phyloP scores from a whole-genome alignment of 2,113 vertebrate species.

The Australoheros scitulus region DNA sequence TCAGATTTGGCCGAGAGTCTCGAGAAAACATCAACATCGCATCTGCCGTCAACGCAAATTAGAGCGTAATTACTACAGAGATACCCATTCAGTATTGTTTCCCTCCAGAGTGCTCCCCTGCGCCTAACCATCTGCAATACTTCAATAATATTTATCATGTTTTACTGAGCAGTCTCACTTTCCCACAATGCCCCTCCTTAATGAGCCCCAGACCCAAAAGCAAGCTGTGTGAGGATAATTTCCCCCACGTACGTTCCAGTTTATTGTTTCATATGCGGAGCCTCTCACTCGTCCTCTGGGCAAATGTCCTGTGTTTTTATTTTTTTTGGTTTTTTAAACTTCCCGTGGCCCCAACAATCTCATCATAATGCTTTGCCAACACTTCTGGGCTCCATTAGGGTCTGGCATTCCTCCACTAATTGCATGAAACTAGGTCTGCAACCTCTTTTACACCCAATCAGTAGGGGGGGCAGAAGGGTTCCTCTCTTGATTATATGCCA shows the following conservation, averaged over 20 bases:
- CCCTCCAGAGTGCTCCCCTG: constrained; percentile 52
- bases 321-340: constrained; percentile 25
- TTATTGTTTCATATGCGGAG: constrained; percentile 59
- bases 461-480: constrained; percentile 52
- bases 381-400: constrained; percentile 70
- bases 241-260: constrained; percentile 55
- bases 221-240: constrained; percentile 57
- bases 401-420: constrained; percentile 77
- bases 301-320: constrained; percentile 20
- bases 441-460: constrained; percentile 78
- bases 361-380: constrained; percentile 65
- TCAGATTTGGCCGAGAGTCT: constrained; percentile 46
- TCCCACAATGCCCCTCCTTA: constrained; percentile 62
- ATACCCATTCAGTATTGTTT: constrained; percentile 76
- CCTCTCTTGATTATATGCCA: constrained; percentile 67
- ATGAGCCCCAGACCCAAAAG: constrained; percentile 47
- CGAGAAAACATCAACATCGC: constrained; percentile 36
- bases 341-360: constrained; percentile 54
- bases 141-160: constrained; percentile 74
- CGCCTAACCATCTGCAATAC: constrained; percentile 69
- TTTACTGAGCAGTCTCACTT: constrained; percentile 60
- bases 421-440: constrained; percentile 75
- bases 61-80: constrained; percentile 72
- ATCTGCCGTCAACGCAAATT: constrained; percentile 73
- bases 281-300: constrained; percentile 53